Conservation (phyloP, 1,140 invertebrate genomes). For the Tetranychus urticae region DNA sequence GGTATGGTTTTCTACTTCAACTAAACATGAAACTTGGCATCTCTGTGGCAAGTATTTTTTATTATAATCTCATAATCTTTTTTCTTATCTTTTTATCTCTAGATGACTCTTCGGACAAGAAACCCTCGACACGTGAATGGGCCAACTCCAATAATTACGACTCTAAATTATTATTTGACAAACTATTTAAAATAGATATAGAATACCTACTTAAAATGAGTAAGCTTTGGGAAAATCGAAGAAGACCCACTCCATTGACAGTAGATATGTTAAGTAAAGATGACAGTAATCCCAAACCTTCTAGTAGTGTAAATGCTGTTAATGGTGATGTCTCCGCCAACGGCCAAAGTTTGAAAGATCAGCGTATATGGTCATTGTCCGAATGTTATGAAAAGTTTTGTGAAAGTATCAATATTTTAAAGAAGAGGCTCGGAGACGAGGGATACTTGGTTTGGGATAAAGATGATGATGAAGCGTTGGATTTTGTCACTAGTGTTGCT, state of each 20-base stretch:
- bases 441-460: slow-evolving; percentile 87
- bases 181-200: slow-evolving; percentile 84
- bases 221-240: slow-evolving; percentile 70
- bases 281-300: background rate
- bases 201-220: slow-evolving; percentile 81
- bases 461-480: slow-evolving; percentile 76
- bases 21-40: background rate
- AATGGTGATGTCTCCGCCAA: background rate
- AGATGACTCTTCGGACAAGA: background rate
- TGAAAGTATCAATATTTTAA: slow-evolving; percentile 39
- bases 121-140: slow-evolving; percentile 60
- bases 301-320: background rate
- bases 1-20: background rate
- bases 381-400: slow-evolving; percentile 52
- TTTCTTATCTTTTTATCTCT: background rate
- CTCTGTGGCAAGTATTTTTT: background rate
- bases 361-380: slow-evolving; percentile 51
- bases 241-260: slow-evolving; percentile 51
- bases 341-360: slow-evolving; percentile 32
- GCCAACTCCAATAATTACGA: slow-evolving; percentile 60
- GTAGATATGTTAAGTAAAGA: slow-evolving; percentile 27
- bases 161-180: slow-evolving; percentile 32
- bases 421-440: slow-evolving; percentile 24
- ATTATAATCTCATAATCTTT: background rate
- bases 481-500: slow-evolving; percentile 84